phyloP scores from a whole-genome alignment of 2,113 vertebrate species.

The Arenaria interpres region DNA sequence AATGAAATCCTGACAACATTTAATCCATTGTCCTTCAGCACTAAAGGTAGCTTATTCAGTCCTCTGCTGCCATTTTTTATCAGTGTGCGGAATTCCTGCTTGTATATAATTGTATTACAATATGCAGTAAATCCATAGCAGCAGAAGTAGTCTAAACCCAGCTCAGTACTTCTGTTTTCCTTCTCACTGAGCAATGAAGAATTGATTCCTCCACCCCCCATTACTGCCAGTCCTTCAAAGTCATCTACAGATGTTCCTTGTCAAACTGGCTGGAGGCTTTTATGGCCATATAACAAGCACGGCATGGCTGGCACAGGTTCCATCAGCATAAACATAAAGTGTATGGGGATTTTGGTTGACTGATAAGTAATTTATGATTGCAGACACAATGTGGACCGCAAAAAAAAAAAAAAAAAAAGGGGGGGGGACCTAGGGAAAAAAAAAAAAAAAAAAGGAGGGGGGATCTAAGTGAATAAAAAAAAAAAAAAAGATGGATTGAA shows the following conservation, averaged over 20 bases:
- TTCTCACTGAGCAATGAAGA: background rate
- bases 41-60: background rate
- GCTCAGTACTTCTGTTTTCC: background rate
- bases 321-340: background rate
- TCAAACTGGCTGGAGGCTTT: background rate
- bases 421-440: background rate
- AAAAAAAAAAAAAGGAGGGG: background rate
- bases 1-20: background rate
- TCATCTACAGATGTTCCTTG: background rate
- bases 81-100: background rate
- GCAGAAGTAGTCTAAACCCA: background rate
- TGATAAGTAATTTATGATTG: background rate
- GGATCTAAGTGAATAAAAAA: background rate
- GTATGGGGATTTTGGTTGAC: background rate
- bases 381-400: background rate
- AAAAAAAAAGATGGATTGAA: background rate
- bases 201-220: background rate
- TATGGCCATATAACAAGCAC: background rate
- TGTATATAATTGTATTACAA: background rate
- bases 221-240: background rate
- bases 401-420: background rate
- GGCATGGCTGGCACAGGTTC: fast-evolving
- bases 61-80: background rate
- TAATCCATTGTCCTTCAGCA: background rate
- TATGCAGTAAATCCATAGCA: background rate